These are phyloP conservation scores for Lucilia sericata DNA, from an alignment of 1,140 invertebrate species.

Conservation along the genomic window DNA sequence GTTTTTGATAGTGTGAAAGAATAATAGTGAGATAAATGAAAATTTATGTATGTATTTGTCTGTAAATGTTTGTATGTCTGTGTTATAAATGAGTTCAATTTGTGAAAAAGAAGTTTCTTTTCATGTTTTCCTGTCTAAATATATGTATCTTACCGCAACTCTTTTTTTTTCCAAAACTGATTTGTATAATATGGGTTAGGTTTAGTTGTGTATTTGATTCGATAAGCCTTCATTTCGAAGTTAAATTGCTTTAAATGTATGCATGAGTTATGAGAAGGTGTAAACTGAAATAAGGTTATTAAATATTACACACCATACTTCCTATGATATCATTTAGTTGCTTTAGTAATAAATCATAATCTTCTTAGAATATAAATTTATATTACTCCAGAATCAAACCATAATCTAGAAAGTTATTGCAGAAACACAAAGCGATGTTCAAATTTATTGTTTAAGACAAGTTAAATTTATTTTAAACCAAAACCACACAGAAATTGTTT, in stretches of 20 bases:
- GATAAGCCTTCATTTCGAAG: background rate
- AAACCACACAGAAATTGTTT: too few species aligned
- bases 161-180: background rate
- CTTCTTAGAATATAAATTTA: background rate
- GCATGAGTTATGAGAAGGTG: background rate
- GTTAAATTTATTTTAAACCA: background rate
- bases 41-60: background rate
- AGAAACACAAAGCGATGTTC: too few species aligned
- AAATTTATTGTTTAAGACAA: background rate
- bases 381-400: background rate
- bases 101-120: background rate
- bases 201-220: background rate
- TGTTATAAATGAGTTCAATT: background rate
- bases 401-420: too few species aligned
- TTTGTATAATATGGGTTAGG: background rate
- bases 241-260: background rate
- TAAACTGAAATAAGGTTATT: constrained; percentile 6
- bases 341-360: background rate
- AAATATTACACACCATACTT: background rate
- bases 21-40: background rate
- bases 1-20: background rate
- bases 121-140: background rate
- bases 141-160: too few species aligned
- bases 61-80: background rate
- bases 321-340: background rate